Base-by-base conservation (phyloP, 2,797 vertebrate genomes). In the Cuniculus paca region DNA sequence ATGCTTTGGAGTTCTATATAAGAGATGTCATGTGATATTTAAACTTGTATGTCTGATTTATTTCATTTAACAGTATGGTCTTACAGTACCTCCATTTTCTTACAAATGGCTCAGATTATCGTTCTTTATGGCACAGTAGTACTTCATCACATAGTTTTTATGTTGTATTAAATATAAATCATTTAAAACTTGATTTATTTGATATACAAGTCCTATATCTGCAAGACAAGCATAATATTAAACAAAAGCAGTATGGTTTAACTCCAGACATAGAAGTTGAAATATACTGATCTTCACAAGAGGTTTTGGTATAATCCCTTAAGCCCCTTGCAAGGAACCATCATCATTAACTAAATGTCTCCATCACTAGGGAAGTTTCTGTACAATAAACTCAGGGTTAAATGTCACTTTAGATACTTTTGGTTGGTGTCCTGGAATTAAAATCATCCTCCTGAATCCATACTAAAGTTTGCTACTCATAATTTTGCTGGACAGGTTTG, bases 401-500 rank as follows among this genome's bases (percentile, higher is more conserved):
- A 90, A 13, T 22, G 11, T 79, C 90, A 77, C 88, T 96, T 92
- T 56, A 26, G 17, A 75, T 82, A 36, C 9, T 82, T 88, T 95
- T 82, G 88, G n/a, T 82, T 86, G 13, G 11, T 54, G 31, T 85
- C 52, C 85, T 75, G 81, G 77, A 92, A 92, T 92, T 96, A 78
- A 93, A 96, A 94, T 82, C 26, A 92, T 54, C 36, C 6, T 86
- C 84, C 22, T 54, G 61, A 88, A 61, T 83, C 42, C 22, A 56
- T n/a, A 79, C 22, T 42, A 86, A 92, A 4, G 13, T 85, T 84
- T 81, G 52, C 45, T 54, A 70, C 42, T 82, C 58, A 39, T 79
- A 79, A 95, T 94, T 83, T 94, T 97, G 45, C 54, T 86, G 5
- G 80, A 83, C 34, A 22, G 2, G 31, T 56, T 94, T 89, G 45